Base-by-base conservation (phyloP, 2,113 vertebrate species). In the Poeciliopsis retropinna region DNA sequence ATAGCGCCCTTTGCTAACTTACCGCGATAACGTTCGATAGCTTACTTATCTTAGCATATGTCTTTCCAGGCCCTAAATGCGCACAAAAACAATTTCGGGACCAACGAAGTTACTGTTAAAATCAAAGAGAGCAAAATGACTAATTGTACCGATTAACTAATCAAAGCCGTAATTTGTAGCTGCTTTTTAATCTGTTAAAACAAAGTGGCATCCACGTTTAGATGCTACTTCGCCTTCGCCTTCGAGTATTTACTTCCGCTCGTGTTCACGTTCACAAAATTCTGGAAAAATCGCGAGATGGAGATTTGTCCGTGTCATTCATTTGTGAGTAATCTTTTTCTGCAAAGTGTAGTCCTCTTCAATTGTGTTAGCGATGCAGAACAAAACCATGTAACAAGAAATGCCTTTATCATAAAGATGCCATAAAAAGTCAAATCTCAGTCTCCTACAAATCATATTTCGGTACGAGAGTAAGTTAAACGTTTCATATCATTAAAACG, bases 171-270 rank as follows among this genome's bases (percentile, higher is more conserved):
- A 64, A 7, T 60, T 9, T 67, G 1, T 3, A 10, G 29, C 15
- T 28, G 0, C 28, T 64, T 74, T 57, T 60, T 4, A 63, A 57
- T 44, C 39, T 8, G 34, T 62, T 51, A 37, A 75, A 83, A 70
- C n/a, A 19, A 5, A 47, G 39, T 41, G n/a, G 61, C 34, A 51
- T 60, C 74, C 86, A 83, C 85, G 81, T 72, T 72, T 29, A 79
- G 41, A 29, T 73, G 57, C 60, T 68, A 83, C 78, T 80, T 70
- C 63, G 39, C 64, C 78, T 80, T 70, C 63, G 39, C 64, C 64
- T 31, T 27, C 62, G 77, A 90, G 30, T 92, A 92, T 93, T 93
- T 93, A 93, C 91, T 93, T 91, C 90, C 92, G 88, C 37, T 76
- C 57, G 22, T 79, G 27, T 25, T 89, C 79, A 66, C 88, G 85